Evolutionary conservation across 2,113 vertebrate species (phyloP), one percentile per base, ranked within the genome.

Genomic region (Melospiza melodia): DNA sequence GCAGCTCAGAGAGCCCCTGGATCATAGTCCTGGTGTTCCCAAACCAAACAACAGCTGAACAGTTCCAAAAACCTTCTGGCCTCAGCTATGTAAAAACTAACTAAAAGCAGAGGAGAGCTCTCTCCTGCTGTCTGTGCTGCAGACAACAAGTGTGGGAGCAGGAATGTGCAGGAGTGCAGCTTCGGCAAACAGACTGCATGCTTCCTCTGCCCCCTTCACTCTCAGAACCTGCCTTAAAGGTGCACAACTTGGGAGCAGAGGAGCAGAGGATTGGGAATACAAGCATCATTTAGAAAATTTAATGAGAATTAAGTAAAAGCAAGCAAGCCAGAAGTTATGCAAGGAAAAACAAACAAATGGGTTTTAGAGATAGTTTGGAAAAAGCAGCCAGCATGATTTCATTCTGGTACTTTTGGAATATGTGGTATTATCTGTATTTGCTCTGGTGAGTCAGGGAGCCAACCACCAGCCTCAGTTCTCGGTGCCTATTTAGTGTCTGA

Each of bases 1-100:
- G 27, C n/a, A 48, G 57, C 43, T 17, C 28, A 21, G 20, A n/a
- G 33, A 25, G 19, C 7, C 10, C 24, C 19, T 1, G 2, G 43
- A 48, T 2, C 0, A n/a, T 3, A 19, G n/a, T 15, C 21, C 57
- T 18, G 9, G 9, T 31, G 57, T 7, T 33, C 16, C 35, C 1
- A 2, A 30, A 27, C 58, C 2, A 0, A 49, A 27, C 10, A 24
- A 49, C 1, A 39, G 46, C 28, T 41, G 44, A 39, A 33, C 28
- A 49, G 5, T 20, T 39, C n/a, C 44, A n/a, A 41, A 51, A 51
- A 6, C 7, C 22, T 21, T n/a, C 35, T 62, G 22, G 22, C 13
- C 58, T 62, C 74, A 63, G 46, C 74, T n/a, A 41, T 3, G 35
- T 39, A 24, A 39, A 46, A 46, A 22, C 49, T 7, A 23, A 17